These are phyloP conservation scores for Varecia variegata DNA, from an alignment of 2,797 vertebrate species.

Conservation along the genomic window DNA sequence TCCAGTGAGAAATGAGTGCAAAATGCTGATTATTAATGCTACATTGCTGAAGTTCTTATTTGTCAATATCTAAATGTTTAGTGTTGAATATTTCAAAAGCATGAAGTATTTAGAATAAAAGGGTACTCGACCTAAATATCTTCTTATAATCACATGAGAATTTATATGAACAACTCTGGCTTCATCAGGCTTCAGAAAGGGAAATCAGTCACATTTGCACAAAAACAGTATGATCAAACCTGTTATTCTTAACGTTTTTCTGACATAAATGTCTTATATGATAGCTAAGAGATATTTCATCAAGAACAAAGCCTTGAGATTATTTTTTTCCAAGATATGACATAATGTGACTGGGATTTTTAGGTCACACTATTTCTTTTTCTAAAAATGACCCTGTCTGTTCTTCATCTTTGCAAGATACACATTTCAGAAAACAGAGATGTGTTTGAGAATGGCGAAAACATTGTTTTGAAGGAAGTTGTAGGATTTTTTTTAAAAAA, in stretches of 20 bases:
- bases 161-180: neutral
- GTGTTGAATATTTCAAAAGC: conserved; percentile 64
- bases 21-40: neutral
- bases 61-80: conserved; percentile 51
- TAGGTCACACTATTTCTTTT: conserved; percentile 18
- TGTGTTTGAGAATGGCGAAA: neutral
- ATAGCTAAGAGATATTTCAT: conserved; percentile 25
- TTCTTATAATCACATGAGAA: conserved; percentile 55
- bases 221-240: conserved; percentile 26
- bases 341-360: neutral
- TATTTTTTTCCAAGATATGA: neutral
- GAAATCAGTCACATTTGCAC: conserved; percentile 49
- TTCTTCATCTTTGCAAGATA: conserved; percentile 31
- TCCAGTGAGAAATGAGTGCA: neutral
- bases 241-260: conserved; percentile 65
- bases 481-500: neutral
- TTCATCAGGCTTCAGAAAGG: conserved; percentile 48
- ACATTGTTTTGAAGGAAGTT: conserved; percentile 18
- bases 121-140: conserved; percentile 37
- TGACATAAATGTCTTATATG: neutral
- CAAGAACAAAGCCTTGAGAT: neutral
- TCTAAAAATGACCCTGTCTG: neutral
- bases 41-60: conserved; percentile 34
- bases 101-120: conserved; percentile 67
- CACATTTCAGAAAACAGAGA: conserved; percentile 30